phyloP scores from a whole-genome alignment of 2,113 vertebrate species.

The Nymphicus hollandicus region DNA sequence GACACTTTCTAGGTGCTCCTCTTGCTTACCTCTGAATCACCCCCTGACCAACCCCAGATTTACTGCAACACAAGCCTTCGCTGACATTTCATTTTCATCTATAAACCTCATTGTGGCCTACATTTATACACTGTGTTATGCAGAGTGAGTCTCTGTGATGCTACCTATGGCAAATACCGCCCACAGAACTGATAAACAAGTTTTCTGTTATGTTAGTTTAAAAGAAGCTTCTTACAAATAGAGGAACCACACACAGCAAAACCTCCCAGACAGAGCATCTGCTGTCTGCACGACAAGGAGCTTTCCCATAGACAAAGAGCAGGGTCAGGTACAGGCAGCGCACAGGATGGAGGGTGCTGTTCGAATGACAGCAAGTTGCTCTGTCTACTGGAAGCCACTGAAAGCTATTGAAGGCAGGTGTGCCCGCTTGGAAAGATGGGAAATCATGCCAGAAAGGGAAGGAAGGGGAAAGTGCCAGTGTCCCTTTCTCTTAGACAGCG shows the following conservation, averaged over 20 bases:
- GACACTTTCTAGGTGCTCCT: background rate
- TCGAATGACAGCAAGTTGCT: background rate
- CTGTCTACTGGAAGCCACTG: background rate
- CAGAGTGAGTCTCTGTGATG: background rate
- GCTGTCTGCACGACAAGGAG: background rate
- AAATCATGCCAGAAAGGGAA: background rate
- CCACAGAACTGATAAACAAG: background rate
- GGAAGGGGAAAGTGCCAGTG: background rate
- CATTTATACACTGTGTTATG: background rate
- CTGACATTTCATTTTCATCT: background rate
- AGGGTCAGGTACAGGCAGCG: background rate
- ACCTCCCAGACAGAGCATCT: conserved; percentile 16
- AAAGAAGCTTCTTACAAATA: background rate
- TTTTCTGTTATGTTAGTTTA: conserved; percentile 1
- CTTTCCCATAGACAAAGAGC: background rate
- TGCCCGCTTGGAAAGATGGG: background rate
- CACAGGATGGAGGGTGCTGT: background rate
- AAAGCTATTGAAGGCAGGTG: background rate
- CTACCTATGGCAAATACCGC: background rate
- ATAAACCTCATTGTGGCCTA: background rate
- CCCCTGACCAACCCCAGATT: background rate
- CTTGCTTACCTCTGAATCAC: background rate
- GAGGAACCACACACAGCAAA: background rate
- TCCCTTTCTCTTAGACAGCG: background rate
- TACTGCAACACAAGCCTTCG: background rate